Evolutionary conservation across 2,888 invertebrate species (phyloP), one percentile per base, ranked within the genome.

Genomic region (Dastarcus helophoroides): DNA sequence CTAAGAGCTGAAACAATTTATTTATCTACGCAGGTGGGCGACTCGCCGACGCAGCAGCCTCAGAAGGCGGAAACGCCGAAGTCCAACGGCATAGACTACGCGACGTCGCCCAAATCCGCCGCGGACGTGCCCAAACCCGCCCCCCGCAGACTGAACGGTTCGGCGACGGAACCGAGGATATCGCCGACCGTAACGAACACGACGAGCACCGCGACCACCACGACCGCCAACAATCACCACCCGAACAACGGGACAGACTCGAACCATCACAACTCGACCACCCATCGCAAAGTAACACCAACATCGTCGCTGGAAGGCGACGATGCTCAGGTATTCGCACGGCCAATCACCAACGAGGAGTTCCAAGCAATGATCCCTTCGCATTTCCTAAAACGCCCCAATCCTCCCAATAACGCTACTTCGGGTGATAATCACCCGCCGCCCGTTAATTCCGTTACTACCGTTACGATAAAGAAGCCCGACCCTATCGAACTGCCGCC

Each of bases 311-410:
- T 72, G 37, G 68, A 63, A 29, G 60, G 57, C 38, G 62, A 63
- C 39, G 64, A 64, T 46, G 56, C 54, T 50, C 65, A 65, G 65
- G 65, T 65, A 63, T 58, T 63, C 44, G 73, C 81, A 66, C 77
- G 81, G 68, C 84, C 88, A 62, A 78, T 88, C 70, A 86, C 86
- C 68, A 86, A 79, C 73, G 86, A 85, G 71, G 86, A 89, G 69
- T 89, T 88, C 74, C 84, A 86, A 76, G 85, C 88, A 68, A 84
- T 89, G 86, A 88, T 88, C 55, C 88, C 89, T 53, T 79, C 84
- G 58, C 88, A 84, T 68, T 89, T 88, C 76, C 77, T 84, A 42
- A 70, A 65, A 41, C 37, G 42, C 31, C n/a, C n/a, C n/a, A 31
- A 34, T 29, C 60, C 26, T 28, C 38, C 32, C 24, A 42, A 29